Percentiles rank a stretch among this genome's conserved stretches.
phyloP scores from a whole-genome alignment of 2,113 vertebrate genomes.

The Myotis lucifugus region DNA sequence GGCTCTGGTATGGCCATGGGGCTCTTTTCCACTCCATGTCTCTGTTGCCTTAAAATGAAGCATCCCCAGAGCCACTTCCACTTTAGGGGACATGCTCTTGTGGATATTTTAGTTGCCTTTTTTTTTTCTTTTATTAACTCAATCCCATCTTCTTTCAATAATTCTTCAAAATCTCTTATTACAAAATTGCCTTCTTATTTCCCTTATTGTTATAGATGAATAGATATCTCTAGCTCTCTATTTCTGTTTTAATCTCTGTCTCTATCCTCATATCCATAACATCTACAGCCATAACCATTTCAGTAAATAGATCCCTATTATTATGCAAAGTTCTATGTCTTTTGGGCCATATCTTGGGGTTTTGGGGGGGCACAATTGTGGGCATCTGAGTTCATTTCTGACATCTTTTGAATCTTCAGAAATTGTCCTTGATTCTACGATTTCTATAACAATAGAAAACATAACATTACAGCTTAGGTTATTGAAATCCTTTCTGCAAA shows the following conservation, averaged over 20 bases:
- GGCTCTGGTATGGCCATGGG: background rate
- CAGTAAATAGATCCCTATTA: background rate
- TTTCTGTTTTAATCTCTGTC: background rate
- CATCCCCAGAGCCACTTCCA: background rate
- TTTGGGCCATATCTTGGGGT: background rate
- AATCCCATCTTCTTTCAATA: background rate
- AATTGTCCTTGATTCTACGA: background rate
- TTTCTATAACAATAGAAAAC: background rate
- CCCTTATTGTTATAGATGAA: background rate
- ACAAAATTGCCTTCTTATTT: background rate
- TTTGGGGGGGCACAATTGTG: background rate
- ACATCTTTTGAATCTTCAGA: background rate
- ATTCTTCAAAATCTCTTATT: background rate
- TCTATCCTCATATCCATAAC: background rate
- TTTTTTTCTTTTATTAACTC: background rate
- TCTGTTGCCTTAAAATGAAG: background rate
- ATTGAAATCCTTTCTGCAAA: slow-evolving; percentile 9
- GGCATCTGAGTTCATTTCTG: background rate
- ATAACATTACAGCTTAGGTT: background rate
- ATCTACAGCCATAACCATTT: background rate
- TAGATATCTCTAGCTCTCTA: background rate
- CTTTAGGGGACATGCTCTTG: background rate
- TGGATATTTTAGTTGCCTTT: background rate
- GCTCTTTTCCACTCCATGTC: background rate
- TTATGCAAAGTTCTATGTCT: background rate